A percentile compares a stretch with the other conserved stretches of the same genome.
These are phyloP conservation scores for Diabrotica virgifera DNA, from an alignment of 1,140 invertebrate species.

Conservation along the genomic window DNA sequence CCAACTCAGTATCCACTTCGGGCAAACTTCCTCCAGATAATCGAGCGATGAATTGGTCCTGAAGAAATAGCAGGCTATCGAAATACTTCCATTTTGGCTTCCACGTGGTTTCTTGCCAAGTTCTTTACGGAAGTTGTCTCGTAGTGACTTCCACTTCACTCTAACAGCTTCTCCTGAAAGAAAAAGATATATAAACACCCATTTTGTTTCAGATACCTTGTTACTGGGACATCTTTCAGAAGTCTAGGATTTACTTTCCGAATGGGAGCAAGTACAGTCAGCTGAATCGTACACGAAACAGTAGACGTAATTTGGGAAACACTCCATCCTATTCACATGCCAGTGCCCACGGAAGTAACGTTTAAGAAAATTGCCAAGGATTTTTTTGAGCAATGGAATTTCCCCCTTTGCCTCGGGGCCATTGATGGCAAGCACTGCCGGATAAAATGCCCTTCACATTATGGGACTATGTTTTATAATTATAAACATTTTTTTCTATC, in stretches of 20 bases:
- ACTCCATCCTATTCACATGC: constrained; percentile 38
- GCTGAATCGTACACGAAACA: constrained; percentile 9
- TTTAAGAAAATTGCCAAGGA: no score
- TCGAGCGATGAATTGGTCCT: constrained; percentile 12
- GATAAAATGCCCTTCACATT: constrained; percentile 40
- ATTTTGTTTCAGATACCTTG: no score
- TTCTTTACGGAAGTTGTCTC: constrained; percentile 14
- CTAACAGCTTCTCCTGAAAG: constrained; percentile 11
- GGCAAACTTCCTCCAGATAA: constrained; percentile 8
- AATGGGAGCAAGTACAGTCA: constrained; percentile 9
- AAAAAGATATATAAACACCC: background rate
- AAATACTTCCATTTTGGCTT: constrained; percentile 10
- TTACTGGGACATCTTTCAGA: constrained; percentile 13
- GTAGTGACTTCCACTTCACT: constrained; percentile 6
- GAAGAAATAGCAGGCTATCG: constrained; percentile 5
- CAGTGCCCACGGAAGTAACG: constrained; percentile 8
- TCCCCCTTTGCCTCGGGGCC: constrained; percentile 49
- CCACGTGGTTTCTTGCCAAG: background rate
- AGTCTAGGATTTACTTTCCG: constrained; percentile 12
- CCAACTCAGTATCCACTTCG: background rate
- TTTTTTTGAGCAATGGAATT: constrained; percentile 43
- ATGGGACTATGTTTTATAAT: no score
- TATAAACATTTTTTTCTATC: no score
- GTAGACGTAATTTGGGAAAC: constrained; percentile 33
- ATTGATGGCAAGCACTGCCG: constrained; percentile 52